Conservation (phyloP, 2,113 vertebrate species). For the Stegostoma tigrinum region DNA sequence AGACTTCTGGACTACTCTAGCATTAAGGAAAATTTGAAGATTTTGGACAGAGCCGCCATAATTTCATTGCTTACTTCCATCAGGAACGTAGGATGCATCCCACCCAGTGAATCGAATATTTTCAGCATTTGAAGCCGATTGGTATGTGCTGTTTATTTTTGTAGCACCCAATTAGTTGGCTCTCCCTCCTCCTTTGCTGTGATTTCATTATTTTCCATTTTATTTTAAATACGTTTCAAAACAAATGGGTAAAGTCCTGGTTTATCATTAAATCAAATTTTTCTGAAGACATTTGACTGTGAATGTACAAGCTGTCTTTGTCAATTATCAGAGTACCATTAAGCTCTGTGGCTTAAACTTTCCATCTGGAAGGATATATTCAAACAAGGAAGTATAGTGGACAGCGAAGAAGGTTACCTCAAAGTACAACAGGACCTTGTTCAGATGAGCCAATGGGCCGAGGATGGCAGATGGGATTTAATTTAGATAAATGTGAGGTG, state of each 20-base stretch:
- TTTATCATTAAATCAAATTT: neutral
- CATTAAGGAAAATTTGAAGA: neutral
- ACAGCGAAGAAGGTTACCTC: too few species aligned
- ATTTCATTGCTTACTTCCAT: neutral
- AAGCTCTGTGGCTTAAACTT: neutral
- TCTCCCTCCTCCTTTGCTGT: neutral
- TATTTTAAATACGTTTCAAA: neutral
- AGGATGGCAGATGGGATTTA: too few species aligned
- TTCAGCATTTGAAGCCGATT: neutral
- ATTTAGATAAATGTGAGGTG: too few species aligned
- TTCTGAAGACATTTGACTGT: neutral
- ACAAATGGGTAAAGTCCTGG: neutral
- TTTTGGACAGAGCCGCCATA: too few species aligned
- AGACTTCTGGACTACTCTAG: neutral
- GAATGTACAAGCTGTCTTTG: neutral
- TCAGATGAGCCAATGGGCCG: too few species aligned
- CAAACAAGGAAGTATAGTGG: neutral
- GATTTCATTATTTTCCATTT: neutral
- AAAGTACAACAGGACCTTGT: too few species aligned
- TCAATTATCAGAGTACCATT: neutral
- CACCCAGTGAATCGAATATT: neutral
- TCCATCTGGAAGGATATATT: neutral
- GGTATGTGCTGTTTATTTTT: neutral
- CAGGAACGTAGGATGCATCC: neutral
- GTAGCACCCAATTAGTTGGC: neutral